Evolutionary conservation across 2,888 invertebrate genomes (phyloP).

Genomic region (Volucella inanis): DNA sequence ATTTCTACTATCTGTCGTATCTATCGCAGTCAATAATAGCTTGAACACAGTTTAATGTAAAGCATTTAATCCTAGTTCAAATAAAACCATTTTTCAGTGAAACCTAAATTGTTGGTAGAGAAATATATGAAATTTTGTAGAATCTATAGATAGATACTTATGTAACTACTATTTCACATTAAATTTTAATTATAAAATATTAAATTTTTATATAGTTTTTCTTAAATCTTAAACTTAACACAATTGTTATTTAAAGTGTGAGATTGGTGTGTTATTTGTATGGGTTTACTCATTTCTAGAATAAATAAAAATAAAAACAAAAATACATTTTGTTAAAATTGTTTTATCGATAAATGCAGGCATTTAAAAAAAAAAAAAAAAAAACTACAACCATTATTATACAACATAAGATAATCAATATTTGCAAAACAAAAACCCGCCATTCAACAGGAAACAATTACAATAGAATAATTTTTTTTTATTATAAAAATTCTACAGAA

Average conservation of each 20-base stretch:
- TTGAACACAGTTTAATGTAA: too few species aligned
- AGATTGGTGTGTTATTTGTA: slow-evolving; percentile 29
- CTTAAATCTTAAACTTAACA: slow-evolving; percentile 1
- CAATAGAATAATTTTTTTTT: not conserved
- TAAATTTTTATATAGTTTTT: not conserved
- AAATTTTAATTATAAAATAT: not conserved
- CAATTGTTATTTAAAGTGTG: slow-evolving; percentile 33
- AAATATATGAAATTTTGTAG: too few species aligned
- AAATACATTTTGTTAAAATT: slow-evolving; percentile 5
- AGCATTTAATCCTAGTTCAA: too few species aligned
- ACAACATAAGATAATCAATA: not conserved
- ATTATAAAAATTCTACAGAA: not conserved
- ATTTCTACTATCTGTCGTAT: too few species aligned
- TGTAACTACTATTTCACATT: too few species aligned
- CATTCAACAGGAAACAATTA: slow-evolving; percentile 21
- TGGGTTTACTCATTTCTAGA: slow-evolving; percentile 26
- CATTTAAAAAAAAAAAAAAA: slow-evolving; percentile 14
- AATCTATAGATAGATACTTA: too few species aligned
- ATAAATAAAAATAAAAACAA: slow-evolving; percentile 22
- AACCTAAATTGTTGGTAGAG: too few species aligned
- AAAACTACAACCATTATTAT: not conserved
- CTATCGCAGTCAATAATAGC: too few species aligned
- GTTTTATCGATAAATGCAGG: slow-evolving; percentile 5
- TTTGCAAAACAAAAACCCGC: slow-evolving; percentile 30
- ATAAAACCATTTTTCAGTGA: too few species aligned